phyloP scores from a whole-genome alignment of 2,113 vertebrate species.

The Synchiropus splendidus region DNA sequence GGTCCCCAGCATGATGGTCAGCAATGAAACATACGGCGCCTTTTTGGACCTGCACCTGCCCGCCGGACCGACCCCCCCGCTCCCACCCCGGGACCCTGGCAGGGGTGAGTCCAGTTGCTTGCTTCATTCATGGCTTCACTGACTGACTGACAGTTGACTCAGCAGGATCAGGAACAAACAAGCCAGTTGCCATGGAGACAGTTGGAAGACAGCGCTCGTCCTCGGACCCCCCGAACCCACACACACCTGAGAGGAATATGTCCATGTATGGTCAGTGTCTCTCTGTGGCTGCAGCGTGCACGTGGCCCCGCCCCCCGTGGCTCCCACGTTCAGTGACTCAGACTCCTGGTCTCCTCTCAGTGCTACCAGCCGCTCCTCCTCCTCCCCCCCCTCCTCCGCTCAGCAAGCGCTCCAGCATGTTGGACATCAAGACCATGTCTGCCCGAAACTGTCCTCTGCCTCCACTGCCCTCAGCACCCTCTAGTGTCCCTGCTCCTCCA shows the following conservation, averaged over 20 bases:
- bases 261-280: slow-evolving; percentile 54
- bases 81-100: slow-evolving; percentile 75
- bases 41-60: slow-evolving; percentile 72
- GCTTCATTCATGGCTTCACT: not conserved
- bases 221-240: slow-evolving; percentile 83
- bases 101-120: slow-evolving; percentile 68
- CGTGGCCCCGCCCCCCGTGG: too few relatives aligned
- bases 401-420: slow-evolving; percentile 22
- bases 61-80: slow-evolving; percentile 61
- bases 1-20: slow-evolving; percentile 72
- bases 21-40: slow-evolving; percentile 91
- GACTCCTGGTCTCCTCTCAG: slow-evolving; percentile 15
- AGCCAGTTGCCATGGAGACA: slow-evolving; percentile 63
- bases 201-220: slow-evolving; percentile 83
- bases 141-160: not conserved
- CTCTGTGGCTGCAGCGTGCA: not conserved
- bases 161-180: slow-evolving; percentile 14
- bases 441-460: slow-evolving; percentile 39
- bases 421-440: slow-evolving; percentile 16
- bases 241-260: slow-evolving; percentile 57
- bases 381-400: slow-evolving; percentile 33
- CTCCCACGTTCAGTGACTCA: not conserved
- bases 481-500: slow-evolving; percentile 7
- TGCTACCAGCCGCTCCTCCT: slow-evolving; percentile 41
- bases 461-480: slow-evolving; percentile 31